A percentile compares a stretch with the other conserved stretches of the same genome.
phyloP scores from a whole-genome alignment of 1,140 invertebrate species.

The Trachelipus rathkii region DNA sequence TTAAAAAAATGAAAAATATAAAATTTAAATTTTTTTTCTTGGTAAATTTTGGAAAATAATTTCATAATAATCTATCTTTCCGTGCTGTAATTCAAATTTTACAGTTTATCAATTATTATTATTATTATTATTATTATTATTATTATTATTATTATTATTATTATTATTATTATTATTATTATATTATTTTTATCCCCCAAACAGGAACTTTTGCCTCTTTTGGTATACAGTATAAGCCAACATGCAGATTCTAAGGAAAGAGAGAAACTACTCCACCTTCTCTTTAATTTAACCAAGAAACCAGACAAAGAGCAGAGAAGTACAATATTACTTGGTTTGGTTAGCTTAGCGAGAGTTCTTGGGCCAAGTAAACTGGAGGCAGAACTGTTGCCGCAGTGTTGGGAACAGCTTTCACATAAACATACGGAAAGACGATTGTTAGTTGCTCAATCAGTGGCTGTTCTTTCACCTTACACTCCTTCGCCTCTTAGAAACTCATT shows the following conservation, averaged over 20 bases:
- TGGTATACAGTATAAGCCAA: conserved; percentile 62
- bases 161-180: no score
- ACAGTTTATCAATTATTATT: no score
- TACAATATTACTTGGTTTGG: conserved; percentile 64
- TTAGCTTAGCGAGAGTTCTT: conserved; percentile 59
- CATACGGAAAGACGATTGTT: conserved; percentile 65
- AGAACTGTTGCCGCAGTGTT: conserved; percentile 70
- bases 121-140: no score
- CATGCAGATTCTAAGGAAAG: conserved; percentile 59
- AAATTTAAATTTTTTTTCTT: no score
- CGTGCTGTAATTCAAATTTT: no score
- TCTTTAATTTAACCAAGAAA: conserved; percentile 72
- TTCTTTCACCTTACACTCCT: conserved; percentile 67
- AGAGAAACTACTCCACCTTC: conserved; percentile 64
- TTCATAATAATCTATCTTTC: no score
- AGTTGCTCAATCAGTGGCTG: conserved; percentile 67
- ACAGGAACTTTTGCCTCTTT: conserved; percentile 66
- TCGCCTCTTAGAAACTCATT: conserved; percentile 65
- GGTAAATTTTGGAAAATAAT: no score
- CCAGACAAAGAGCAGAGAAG: conserved; percentile 66
- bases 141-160: no score
- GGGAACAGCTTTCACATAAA: conserved; percentile 71
- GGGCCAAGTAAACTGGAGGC: conserved; percentile 59
- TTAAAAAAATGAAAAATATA: no score
- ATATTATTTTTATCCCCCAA: no score